Base-by-base conservation (phyloP, 2,797 vertebrate species). In the Catostomus latipinnis region DNA sequence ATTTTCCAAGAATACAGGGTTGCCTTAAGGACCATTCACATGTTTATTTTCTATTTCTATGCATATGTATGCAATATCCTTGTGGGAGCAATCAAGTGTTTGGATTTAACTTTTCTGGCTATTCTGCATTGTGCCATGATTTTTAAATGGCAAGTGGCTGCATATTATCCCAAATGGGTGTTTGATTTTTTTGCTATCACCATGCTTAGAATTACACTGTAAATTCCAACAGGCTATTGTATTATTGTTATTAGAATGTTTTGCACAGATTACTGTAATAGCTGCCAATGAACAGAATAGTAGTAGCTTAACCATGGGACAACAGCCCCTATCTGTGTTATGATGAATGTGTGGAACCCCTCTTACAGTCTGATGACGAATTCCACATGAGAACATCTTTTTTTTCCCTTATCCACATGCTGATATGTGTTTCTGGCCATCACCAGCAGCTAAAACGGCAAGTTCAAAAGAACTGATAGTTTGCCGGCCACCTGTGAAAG, bases 351-450 rank as follows among this genome's bases (percentile, higher is more conserved):
- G 14, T 50, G 49, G 18, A 8, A 52, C 46, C 43, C 63, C 43
- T 66, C 54, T 76, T 53, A 13, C 43, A 49, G 4, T 18, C 22
- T 12, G n/a, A 22, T 8, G 18, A 71, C 61, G 18, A 52, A 48
- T 77, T 66, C 46, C 49, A 54, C 53, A 77, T 72, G 69, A 72
- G 12, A 50, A 54, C 53, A 45, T 52, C 8, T 61, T 54, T 77
- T 0, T 68, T 71, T 68, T 76, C 58, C 9, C 65, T 63, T 34
- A 74, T 62, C 16, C 63, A n/a, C 57, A 82, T 62, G 56, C 10
- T 80, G 11, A 73, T 82, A 8, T 78, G 56, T 18, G n/a, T 16
- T 14, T 56, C 75, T 69, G 63, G 71, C 66, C 34, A 60, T 58
- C 14, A 72, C 34, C 65, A 74, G 49, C 50, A 74, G 18, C 56